Evolutionary conservation across 2,113 vertebrate genomes (phyloP), one percentile per base, ranked within the genome.

Genomic region (Pygathrix nemaeus): DNA sequence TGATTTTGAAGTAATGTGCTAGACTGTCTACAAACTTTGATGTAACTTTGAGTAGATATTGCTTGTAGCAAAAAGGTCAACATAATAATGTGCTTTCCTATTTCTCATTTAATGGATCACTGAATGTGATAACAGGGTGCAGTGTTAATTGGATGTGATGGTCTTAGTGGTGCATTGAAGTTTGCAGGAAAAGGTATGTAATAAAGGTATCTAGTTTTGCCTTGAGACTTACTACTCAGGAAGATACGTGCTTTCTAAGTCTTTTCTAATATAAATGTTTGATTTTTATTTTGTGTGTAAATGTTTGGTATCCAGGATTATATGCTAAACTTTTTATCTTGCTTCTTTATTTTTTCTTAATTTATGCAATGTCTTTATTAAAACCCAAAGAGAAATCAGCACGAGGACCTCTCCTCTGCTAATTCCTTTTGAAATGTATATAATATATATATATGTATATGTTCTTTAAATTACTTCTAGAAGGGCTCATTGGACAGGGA

Each of bases 401-500:
- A 86, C 55, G 92, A 97, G 45, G 80, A 78, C 25, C 86, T 98
- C 35, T 76, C 75, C 57, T 94, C 96, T 97, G 83, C 92, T 93
- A 95, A 61, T 96, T 94, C 17, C 40, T 96, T 40, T 70, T 75
- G 95, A 50, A 50, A 50, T 50, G 12, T 50, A 50, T 50, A 50
- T 4, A 13, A 48, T 48, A 48, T 12, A 48, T 48, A 48, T 48
- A 48, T 48, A 48, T 50, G 13, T 50, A 50, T 50, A 50, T 50
- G 13, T 50, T 50, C 75, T 96, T 98, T 92, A 97, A 96, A 96
- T 95, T 84, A 73, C 92, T 97, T 97, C 97, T 96, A 86, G 96
- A 72, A 98, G 95, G 97, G 97, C 88, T 57, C 86, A 88, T 61
- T 89, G 92, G 96, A 88, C 93, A 97, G 88, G 90, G 97, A 98